These are phyloP conservation scores for Terebella lapidaria DNA, from an alignment of 2,888 invertebrate species.

Conservation along the genomic window DNA sequence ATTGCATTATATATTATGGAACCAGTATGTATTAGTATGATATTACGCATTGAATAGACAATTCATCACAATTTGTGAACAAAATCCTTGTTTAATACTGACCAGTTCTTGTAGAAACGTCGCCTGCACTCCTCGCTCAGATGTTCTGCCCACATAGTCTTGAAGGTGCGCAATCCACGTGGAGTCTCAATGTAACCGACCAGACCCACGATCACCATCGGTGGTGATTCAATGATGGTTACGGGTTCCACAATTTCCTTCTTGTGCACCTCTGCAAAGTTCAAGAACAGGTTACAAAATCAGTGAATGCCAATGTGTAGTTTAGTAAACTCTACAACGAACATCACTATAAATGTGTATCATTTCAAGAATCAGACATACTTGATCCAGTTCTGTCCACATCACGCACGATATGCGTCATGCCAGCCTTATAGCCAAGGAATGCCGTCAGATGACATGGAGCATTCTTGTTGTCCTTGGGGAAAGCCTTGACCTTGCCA, in stretches of 20 bases:
- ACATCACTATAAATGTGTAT: background rate
- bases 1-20: too few species aligned
- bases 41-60: too few species aligned
- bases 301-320: too few species aligned
- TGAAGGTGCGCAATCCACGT: conserved; percentile 87
- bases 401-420: conserved; percentile 98
- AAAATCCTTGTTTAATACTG: too few species aligned
- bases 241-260: conserved; percentile 99
- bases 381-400: conserved; percentile 98
- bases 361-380: conserved; percentile 63
- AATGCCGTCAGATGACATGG: conserved; percentile 98
- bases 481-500: conserved; percentile 99
- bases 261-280: conserved; percentile 89
- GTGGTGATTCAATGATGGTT: conserved; percentile 95
- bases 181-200: conserved; percentile 99
- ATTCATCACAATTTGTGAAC: too few species aligned
- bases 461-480: conserved; percentile 92
- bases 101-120: conserved; percentile 99
- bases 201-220: conserved; percentile 94
- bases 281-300: background rate
- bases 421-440: conserved; percentile 97
- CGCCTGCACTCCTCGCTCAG: conserved; percentile 96
- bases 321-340: background rate
- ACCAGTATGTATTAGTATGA: too few species aligned
- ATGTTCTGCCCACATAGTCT: conserved; percentile 98